Evolutionary conservation across 2,888 invertebrate species (phyloP), one percentile per base, ranked within the genome.

Genomic region (Cheilosia soror): DNA sequence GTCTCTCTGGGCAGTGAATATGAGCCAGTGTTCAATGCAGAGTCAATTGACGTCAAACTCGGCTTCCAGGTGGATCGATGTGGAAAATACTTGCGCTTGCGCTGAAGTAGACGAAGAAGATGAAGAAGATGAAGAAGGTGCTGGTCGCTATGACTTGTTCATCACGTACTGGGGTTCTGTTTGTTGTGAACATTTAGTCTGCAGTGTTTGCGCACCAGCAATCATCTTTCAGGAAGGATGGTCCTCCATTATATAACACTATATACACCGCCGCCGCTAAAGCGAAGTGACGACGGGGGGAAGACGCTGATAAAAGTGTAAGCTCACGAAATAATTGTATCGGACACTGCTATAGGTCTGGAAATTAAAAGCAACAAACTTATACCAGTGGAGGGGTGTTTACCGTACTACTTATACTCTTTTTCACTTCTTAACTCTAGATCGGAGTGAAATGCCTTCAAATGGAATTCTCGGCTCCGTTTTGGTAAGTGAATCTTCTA

Each of bases 321-420:
- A 75, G 65, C 84, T 84, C 84, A 84, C 84, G 80, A 80, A 85
- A 85, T 76, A 76, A 80, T 85, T 85, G 80, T 84, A 75, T 71
- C 80, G 71, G 57, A 31, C 66, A 55, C 49, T 55, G 62, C 20
- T 20, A n/a, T n/a, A 37, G 44, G 15, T 60, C 44, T 25, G 20
- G n/a, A 31, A 60, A 66, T 15, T 31, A 62, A 53, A 68, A 33
- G 25, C 27, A 73, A 31, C 13, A 31, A 20, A 37, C 47, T 11
- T 25, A 15, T 4, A 20, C 5, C 5, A 33, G 27, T 9, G 13
- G 20, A 25, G 27, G 53, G 49, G 27, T n/a, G 37, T 51, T 49
- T 49, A 71, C 60, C 58, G 47, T 42, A 31, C n/a, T n/a, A 42
- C 40, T 62, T 51, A 20, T 20, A 37, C 11, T 37, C 2, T 42